Conservation (phyloP, 1,140 invertebrate genomes). For the Euwallacea similis region DNA sequence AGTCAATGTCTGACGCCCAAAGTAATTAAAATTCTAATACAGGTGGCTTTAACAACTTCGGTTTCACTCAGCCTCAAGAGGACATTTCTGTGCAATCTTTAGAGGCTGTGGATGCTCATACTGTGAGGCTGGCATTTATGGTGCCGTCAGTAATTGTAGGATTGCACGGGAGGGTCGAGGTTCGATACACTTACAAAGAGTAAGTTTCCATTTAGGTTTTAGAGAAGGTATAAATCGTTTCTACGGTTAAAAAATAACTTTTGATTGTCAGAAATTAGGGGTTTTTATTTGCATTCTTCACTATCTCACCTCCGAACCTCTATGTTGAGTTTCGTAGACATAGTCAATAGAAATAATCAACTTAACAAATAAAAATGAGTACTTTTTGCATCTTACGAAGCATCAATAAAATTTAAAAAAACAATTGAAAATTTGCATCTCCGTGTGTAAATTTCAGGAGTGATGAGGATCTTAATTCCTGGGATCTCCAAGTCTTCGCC, state of each 20-base stretch:
- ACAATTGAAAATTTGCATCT: too few relatives aligned
- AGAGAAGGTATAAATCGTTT: neutral
- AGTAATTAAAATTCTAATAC: neutral
- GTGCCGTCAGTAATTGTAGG: constrained; percentile 81
- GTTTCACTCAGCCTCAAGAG: constrained; percentile 49
- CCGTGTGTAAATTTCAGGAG: constrained; percentile 58
- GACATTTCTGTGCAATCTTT: constrained; percentile 64
- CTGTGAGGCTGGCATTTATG: constrained; percentile 78
- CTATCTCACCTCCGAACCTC: too few relatives aligned
- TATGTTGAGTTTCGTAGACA: too few relatives aligned
- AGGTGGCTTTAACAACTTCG: constrained; percentile 19
- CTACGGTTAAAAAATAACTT: neutral
- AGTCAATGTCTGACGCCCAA: neutral
- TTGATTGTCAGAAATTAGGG: too few relatives aligned
- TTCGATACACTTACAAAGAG: constrained; percentile 71
- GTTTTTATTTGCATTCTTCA: too few relatives aligned
- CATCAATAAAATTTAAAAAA: too few relatives aligned
- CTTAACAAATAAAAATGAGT: too few relatives aligned
- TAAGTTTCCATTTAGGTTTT: constrained; percentile 31
- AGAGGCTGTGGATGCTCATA: constrained; percentile 74
- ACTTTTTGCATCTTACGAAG: too few relatives aligned
- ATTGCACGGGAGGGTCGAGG: constrained; percentile 78
- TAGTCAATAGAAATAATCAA: too few relatives aligned
- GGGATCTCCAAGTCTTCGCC: constrained; percentile 82
- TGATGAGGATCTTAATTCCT: constrained; percentile 68